These are phyloP conservation scores for Takifugu bimaculatus DNA, from an alignment of 2,113 vertebrate species.

Conservation along the genomic window DNA sequence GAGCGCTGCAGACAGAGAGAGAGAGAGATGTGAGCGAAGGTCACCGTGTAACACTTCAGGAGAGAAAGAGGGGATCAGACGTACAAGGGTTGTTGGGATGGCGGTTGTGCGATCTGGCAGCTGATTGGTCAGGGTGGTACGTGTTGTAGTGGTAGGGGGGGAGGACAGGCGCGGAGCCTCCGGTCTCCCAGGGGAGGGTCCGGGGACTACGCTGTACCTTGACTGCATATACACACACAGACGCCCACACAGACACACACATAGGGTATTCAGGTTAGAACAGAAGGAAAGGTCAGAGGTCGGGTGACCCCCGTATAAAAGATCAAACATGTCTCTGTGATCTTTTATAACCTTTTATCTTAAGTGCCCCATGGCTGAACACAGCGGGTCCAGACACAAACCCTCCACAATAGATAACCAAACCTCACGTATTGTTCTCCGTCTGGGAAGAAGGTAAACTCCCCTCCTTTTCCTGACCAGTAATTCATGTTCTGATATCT, in stretches of 20 bases:
- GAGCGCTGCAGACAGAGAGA: constrained; percentile 73
- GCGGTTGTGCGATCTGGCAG: constrained; percentile 60
- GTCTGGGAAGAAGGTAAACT: too few relatives aligned
- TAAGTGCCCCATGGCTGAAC: too few relatives aligned
- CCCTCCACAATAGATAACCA: too few relatives aligned
- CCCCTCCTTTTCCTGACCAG: too few relatives aligned
- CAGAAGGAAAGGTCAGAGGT: constrained; percentile 49
- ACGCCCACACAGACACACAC: constrained; percentile 61
- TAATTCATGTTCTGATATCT: too few relatives aligned
- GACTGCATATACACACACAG: constrained; percentile 79
- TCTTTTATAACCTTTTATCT: constrained; percentile 5
- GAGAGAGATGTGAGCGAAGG: neutral
- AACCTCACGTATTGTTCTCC: too few relatives aligned
- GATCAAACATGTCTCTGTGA: constrained; percentile 32
- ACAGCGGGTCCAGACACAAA: too few relatives aligned
- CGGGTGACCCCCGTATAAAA: constrained; percentile 21
- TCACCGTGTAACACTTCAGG: neutral
- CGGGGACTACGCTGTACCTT: constrained; percentile 93
- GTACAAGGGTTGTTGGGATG: constrained; percentile 68
- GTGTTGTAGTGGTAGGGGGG: constrained; percentile 86
- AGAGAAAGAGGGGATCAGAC: constrained; percentile 26
- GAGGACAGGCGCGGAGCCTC: constrained; percentile 81
- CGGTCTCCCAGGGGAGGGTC: constrained; percentile 82
- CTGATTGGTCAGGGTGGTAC: constrained; percentile 81
- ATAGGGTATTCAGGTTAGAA: constrained; percentile 46